phyloP scores from a whole-genome alignment of 2,113 vertebrate species.

The Psilopogon haemacephalus region DNA sequence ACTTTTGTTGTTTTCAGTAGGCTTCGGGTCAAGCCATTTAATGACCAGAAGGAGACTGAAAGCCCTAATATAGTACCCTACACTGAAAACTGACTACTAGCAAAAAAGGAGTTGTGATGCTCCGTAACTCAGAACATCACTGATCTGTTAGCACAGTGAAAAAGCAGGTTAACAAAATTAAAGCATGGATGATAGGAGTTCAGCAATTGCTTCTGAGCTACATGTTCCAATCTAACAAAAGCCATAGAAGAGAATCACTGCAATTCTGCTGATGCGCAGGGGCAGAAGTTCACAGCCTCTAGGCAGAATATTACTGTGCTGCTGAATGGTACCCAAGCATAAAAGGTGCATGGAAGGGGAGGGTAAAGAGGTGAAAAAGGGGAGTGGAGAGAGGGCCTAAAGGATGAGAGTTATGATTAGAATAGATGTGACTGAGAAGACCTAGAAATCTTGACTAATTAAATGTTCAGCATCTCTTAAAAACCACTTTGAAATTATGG shows the following conservation, averaged over 20 bases:
- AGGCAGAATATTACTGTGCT: neutral
- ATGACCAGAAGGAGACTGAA: neutral
- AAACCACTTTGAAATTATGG: neutral
- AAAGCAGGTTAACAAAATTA: neutral
- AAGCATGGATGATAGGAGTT: neutral
- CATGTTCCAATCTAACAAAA: neutral
- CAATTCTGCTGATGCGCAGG: neutral
- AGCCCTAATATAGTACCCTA: neutral
- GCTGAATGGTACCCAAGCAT: neutral
- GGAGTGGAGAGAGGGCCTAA: neutral
- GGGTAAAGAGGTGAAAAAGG: neutral
- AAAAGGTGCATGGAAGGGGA: accelerated
- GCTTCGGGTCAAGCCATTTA: neutral
- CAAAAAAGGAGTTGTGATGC: neutral
- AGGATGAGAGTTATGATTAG: neutral
- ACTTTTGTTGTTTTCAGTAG: neutral
- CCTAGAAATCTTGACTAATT: neutral
- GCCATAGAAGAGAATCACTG: neutral
- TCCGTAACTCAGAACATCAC: neutral
- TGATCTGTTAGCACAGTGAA: neutral
- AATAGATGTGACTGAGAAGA: neutral
- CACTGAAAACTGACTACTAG: neutral
- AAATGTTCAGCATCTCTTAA: neutral
- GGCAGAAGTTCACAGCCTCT: neutral
- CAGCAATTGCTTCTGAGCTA: neutral